Evolutionary conservation across 2,113 vertebrate species (phyloP), one percentile per base, ranked within the genome.

Genomic region (Condylura cristata): DNA sequence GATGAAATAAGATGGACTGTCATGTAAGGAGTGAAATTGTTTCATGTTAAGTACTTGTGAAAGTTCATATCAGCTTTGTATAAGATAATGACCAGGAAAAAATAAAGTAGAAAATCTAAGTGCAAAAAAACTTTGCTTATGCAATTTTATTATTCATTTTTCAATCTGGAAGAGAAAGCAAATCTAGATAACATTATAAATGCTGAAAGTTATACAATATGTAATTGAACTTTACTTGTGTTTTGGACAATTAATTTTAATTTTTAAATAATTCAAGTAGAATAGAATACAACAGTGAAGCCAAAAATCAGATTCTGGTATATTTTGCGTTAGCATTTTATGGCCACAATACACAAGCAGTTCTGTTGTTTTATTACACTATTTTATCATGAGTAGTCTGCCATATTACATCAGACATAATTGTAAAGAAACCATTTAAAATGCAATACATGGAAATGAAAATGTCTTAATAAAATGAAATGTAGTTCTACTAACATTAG

Each of bases 201-300:
- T 63, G 22, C 3, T 83, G 26, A 93, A 95, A 86, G 83, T 60
- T 32, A 74, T n/a, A 82, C 3, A 2, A 46, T 71, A 60, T 68
- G 12, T 51, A 84, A 84, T 32, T 88, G 17, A 58, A 88, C 46
- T 30, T 16, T 85, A 56, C 61, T 92, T 88, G 6, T 72, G 28
- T 48, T 95, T 89, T 68, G 1, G 22, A 66, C 72, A 86, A 89
- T 37, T 86, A 5, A 89, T 71, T 91, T 93, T 80, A 16, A 94
- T 72, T 80, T 0, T 30, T 63, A 74, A 86, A 61, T 85, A 90
- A 70, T 34, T 91, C 26, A 65, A 37, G 11, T 28, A 80, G 30
- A 46, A 53, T 20, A 86, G 18, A 76, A 6, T 34, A 71, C 0
- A 66, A 14, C 14, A 84, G 16, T 46, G 28, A 39, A 74, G 20